Base-by-base conservation (phyloP, 2,113 vertebrate genomes). In the Apeltes quadracus region DNA sequence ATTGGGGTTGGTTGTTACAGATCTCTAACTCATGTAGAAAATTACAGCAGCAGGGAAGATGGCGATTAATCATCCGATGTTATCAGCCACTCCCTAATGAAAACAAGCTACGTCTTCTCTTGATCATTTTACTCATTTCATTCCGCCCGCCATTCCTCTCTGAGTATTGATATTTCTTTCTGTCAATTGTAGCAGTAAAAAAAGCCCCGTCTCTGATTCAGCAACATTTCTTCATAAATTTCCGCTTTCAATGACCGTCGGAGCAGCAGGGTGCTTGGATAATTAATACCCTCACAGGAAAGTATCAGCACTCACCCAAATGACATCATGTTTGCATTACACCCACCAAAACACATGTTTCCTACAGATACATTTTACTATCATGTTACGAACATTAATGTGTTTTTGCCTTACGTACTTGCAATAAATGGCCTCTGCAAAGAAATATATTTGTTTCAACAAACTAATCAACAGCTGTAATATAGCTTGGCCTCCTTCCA, bases 1-100 rank as follows among this genome's bases (percentile, higher is more conserved):
- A 78, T 75, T 75, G 68, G 81, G 46, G 56, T 41, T 61, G n/a
- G 38, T 66, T 84, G 53, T 38, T 57, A 70, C 70, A 75, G 32
- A 82, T 77, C 44, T 76, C 27, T 27, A 38, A 66, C 61, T 84
- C 69, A 67, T 71, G 63, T 74, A 56, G 53, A 64, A 70, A 79
- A 84, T 72, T 71, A 78, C 41, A 74, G 48, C 61, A 39, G 61
- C 38, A 48, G 65, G 58, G 54, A 73, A 59, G 67, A 62, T 48
- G 53, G 75, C 65, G 80, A 89, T 85, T 80, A 79, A 84, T 88
- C 79, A 85, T 83, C 36, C 61, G 81, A 82, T 79, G 82, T 83
- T 87, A 85, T 84, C 87, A 84, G 68, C 74, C 79, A 71, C 79
- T 85, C 78, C 76, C 75, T 81, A 85, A 83, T 88, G 73, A 88